These are phyloP conservation scores for Nothura maculosa DNA, from an alignment of 2,797 vertebrate species.

Conservation along the genomic window DNA sequence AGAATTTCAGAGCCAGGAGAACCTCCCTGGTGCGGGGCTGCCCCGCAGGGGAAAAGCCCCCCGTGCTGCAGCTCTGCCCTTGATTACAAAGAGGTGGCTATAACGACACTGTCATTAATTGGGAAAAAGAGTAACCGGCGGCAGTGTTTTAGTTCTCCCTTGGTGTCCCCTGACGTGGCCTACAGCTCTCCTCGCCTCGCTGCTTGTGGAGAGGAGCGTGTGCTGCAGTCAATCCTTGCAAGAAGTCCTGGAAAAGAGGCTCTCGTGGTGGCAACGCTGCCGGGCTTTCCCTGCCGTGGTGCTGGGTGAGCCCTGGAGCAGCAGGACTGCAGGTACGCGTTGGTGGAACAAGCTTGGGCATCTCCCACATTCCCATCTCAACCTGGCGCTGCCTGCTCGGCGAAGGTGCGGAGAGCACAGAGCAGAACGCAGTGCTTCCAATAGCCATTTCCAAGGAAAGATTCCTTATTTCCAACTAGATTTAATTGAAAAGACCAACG, in stretches of 20 bases:
- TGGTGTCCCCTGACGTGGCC: not conserved
- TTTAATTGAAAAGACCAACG: not conserved
- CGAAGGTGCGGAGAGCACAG: not conserved
- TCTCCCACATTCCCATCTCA: not conserved
- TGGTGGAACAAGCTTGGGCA: not conserved
- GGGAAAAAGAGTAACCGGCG: not conserved
- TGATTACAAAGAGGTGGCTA: not conserved
- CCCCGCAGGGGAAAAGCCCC: rapidly evolving
- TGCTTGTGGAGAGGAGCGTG: not conserved
- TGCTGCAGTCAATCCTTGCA: not conserved
- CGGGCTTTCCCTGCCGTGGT: not conserved
- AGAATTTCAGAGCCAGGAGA: not conserved
- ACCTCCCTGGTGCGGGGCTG: rapidly evolving
- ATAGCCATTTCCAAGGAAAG: not conserved
- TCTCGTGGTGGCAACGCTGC: slow-evolving; percentile 15
- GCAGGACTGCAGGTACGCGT: not conserved
- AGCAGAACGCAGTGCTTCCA: not conserved
- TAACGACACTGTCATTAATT: not conserved
- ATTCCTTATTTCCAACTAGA: not conserved
- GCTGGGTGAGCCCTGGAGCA: not conserved
- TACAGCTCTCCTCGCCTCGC: not conserved
- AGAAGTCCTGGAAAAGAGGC: not conserved
- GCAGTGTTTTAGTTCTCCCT: not conserved
- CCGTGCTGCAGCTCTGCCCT: not conserved
- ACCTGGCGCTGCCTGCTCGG: not conserved